Evolutionary conservation across 2,888 invertebrate species (phyloP), one percentile per base, ranked within the genome.

Genomic region (Hypsopygia costalis): DNA sequence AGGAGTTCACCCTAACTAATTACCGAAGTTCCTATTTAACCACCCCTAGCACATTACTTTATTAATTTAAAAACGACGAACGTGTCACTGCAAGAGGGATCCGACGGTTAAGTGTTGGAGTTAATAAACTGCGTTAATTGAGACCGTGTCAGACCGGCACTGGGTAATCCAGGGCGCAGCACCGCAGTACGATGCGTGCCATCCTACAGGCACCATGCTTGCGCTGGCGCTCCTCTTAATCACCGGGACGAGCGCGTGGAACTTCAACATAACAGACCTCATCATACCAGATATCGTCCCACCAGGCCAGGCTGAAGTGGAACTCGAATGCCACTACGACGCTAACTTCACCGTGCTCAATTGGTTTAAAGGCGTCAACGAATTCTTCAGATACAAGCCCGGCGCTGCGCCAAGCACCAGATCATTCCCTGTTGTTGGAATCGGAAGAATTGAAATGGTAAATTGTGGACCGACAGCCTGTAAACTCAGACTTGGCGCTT

Each of bases 51-150:
- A 71, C 66, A 85, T 82, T 74, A 79, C 67, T 81, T 78, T 81
- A 78, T 75, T 66, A 77, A 81, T 80, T 77, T 70, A 67, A 62
- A 62, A 55, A 51, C 41, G 52, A 50, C 54, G 56, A 69, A 63
- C 52, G 53, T 65, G 58, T 74, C 61, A 58, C 20, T 36, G 6
- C 49, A 62, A 55, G 56, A 62, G 74, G 76, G 76, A 73, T 64
- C 65, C 61, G 62, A 72, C 80, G 71, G 76, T 81, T 80, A 77
- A 87, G 85, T 86, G 85, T 82, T 68, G 68, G 76, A 76, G 86
- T 74, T 86, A 88, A 79, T 85, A 81, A 86, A 85, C 85, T 76
- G 81, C 71, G 16, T 79, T 86, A 87, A 88, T 88, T 87, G 83
- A 85, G 81, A 71, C 58, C 62, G 73, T 64, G 78, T 69, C 69